A percentile compares a stretch with the other conserved stretches of the same genome.
Conservation (phyloP, 2,888 invertebrate species). For the Ophion ellenae region DNA sequence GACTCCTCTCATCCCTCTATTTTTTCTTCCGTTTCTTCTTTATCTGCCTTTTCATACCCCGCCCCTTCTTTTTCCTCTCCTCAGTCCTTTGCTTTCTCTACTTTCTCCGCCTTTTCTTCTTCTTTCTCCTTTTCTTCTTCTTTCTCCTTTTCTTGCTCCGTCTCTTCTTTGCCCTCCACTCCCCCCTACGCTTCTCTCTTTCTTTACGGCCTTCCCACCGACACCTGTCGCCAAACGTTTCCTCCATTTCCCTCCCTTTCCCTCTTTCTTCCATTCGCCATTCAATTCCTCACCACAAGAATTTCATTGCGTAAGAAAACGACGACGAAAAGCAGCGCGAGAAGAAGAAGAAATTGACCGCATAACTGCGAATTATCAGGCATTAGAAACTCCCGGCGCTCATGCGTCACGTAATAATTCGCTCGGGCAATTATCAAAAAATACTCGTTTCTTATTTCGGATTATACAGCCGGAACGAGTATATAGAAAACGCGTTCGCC, state of each 20-base stretch:
- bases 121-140: not conserved
- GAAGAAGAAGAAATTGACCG: constrained; percentile 10
- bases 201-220: not conserved
- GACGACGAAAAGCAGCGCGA: not conserved
- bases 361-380: constrained; percentile 19
- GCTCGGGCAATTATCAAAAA: constrained; percentile 36
- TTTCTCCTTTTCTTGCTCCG: too few species aligned
- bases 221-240: too few species aligned
- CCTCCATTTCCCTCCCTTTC: not conserved
- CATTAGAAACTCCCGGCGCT: constrained; percentile 40
- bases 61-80: not conserved
- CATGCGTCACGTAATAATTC: constrained; percentile 38
- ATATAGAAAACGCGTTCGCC: constrained; percentile 38
- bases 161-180: not conserved
- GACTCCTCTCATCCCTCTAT: too few species aligned
- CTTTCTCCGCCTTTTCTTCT: not conserved
- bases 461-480: constrained; percentile 22
- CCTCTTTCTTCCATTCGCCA: not conserved
- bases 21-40: not conserved
- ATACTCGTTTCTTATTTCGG: constrained; percentile 23
- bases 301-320: not conserved
- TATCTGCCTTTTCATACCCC: not conserved
- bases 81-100: not conserved
- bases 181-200: not conserved
- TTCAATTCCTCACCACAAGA: not conserved